phyloP scores from a whole-genome alignment of 1,140 invertebrate species.

The Polypedilum pembai region DNA sequence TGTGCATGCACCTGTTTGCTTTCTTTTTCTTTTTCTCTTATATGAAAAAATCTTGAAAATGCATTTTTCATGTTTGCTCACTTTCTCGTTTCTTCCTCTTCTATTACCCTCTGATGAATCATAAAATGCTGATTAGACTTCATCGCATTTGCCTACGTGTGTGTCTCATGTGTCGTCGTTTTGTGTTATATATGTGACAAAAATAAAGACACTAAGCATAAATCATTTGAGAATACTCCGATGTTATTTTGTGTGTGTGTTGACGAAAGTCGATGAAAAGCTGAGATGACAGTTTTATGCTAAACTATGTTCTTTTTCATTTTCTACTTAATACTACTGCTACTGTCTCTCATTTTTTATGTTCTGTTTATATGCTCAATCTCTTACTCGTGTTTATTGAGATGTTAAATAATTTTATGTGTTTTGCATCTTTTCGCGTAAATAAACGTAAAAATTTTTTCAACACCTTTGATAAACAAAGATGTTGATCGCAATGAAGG shows the following conservation, averaged over 20 bases:
- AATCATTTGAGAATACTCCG: neutral
- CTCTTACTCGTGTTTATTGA: neutral
- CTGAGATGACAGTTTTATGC: slow-evolving; percentile 16
- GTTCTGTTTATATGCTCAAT: slow-evolving; percentile 1
- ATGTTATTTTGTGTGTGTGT: neutral
- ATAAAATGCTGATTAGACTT: slow-evolving; percentile 26
- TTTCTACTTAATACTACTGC: neutral
- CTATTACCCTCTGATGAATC: neutral
- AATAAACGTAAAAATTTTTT: neutral
- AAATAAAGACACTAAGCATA: neutral
- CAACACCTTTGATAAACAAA: neutral
- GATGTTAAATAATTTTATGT: slow-evolving; percentile 4
- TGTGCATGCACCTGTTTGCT: neutral
- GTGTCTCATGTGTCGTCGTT: neutral
- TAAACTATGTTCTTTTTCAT: neutral
- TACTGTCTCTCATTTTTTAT: neutral
- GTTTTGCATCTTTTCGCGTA: slow-evolving; percentile 8
- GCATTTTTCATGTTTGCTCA: slow-evolving; percentile 21
- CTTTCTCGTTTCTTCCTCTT: neutral
- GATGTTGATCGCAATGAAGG: neutral
- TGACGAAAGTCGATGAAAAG: slow-evolving; percentile 11
- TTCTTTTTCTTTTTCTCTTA: too few species aligned
- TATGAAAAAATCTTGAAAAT: neutral
- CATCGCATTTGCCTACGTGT: neutral
- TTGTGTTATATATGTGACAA: neutral